Evolutionary conservation across 1,140 invertebrate species (phyloP).

Genomic region (Drosophila murphyi): DNA sequence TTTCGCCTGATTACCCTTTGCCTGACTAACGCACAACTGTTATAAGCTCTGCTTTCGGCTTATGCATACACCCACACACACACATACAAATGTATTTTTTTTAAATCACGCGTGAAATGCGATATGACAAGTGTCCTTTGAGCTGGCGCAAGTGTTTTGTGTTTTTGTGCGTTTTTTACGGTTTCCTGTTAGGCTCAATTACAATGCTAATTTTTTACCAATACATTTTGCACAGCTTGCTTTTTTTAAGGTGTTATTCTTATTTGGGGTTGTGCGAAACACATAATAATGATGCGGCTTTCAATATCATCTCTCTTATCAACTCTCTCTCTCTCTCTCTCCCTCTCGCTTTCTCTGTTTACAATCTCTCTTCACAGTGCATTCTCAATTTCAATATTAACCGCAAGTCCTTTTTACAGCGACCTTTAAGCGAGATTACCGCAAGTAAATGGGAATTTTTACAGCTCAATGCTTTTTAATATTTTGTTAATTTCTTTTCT

Average conservation of each 20-base stretch:
- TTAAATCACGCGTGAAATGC: conserved; percentile 78
- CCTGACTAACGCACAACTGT: conserved; percentile 45
- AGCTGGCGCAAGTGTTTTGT: conserved; percentile 42
- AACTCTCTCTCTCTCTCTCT: background rate
- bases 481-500: conserved; percentile 63
- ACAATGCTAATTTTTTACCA: conserved; percentile 70
- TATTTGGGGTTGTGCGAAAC: conserved; percentile 9
- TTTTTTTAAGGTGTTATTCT: conserved; percentile 29
- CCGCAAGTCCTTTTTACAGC: conserved; percentile 5
- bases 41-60: conserved; percentile 49
- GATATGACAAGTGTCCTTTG: conserved; percentile 74
- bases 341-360: background rate
- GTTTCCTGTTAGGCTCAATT: conserved; percentile 84
- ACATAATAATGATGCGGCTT: conserved; percentile 1
- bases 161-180: conserved; percentile 69
- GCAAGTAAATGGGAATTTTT: conserved; percentile 77
- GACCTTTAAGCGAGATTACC: conserved; percentile 69
- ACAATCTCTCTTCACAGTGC: background rate
- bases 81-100: conserved; percentile 30
- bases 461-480: conserved; percentile 77
- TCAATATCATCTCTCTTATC: conserved; percentile 22
- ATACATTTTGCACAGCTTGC: conserved; percentile 13
- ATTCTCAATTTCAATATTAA: conserved; percentile 7
- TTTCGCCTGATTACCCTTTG: conserved; percentile 74
- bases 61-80: conserved; percentile 15